These are phyloP conservation scores for Rousettus leschenaultii DNA, from an alignment of 2,113 vertebrate genomes.

Conservation along the genomic window DNA sequence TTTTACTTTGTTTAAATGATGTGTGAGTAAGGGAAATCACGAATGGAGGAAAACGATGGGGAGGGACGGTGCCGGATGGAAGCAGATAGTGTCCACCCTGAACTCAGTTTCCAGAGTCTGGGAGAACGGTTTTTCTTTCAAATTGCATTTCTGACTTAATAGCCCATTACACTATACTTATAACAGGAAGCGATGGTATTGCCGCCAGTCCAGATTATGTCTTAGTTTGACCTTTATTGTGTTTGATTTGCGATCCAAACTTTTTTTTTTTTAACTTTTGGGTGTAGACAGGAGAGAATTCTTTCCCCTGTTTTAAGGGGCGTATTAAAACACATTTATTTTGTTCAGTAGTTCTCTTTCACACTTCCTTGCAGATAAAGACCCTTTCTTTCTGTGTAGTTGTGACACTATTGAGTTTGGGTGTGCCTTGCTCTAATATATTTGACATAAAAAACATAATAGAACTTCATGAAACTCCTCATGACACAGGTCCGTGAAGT, in stretches of 20 bases:
- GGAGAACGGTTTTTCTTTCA: not conserved
- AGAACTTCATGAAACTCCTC: not conserved
- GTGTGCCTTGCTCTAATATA: not conserved
- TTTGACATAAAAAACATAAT: not conserved
- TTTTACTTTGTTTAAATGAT: constrained; percentile 31
- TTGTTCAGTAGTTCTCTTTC: not conserved
- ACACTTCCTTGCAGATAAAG: constrained; percentile 45
- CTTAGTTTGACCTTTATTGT: constrained; percentile 63
- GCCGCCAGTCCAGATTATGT: constrained; percentile 13
- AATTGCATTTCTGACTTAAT: constrained; percentile 22
- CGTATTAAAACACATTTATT: constrained; percentile 35
- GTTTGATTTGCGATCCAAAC: constrained; percentile 46
- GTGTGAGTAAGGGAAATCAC: not conserved
- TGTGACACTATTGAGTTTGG: not conserved
- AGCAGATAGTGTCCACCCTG: not conserved
- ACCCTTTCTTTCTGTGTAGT: constrained; percentile 22
- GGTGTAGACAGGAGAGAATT: constrained; percentile 46
- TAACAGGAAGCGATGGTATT: constrained; percentile 15
- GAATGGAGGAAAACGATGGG: not conserved
- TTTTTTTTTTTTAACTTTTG: not conserved
- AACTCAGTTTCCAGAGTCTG: not conserved
- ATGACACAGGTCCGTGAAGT: not conserved
- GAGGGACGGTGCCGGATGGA: not conserved
- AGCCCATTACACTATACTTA: not conserved
- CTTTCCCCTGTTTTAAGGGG: constrained; percentile 27